Percentiles rank a stretch among this genome's conserved stretches.
These are phyloP conservation scores for Anticlea derivata DNA, from an alignment of 2,888 invertebrate species.

Conservation along the genomic window DNA sequence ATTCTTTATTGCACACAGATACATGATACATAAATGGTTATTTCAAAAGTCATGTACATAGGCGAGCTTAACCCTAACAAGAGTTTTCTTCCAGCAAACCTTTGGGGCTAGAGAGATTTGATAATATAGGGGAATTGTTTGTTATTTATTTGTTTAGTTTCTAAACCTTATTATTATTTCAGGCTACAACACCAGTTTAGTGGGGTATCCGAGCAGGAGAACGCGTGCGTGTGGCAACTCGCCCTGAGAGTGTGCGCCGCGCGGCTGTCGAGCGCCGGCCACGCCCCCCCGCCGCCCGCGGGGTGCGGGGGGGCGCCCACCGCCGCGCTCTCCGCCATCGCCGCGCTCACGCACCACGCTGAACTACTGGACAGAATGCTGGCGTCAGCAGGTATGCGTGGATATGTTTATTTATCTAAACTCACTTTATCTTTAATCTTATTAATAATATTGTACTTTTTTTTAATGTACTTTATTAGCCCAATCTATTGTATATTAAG, in stretches of 20 bases:
- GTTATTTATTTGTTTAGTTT: neutral
- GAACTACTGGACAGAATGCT: slow-evolving; percentile 16
- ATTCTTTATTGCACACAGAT: no score
- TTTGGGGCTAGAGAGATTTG: no score
- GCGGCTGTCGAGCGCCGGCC: slow-evolving; percentile 85
- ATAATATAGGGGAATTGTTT: no score
- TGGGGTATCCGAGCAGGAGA: slow-evolving; percentile 90
- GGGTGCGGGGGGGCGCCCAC: slow-evolving; percentile 78
- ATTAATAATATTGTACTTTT: no score
- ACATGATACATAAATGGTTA: no score
- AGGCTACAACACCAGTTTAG: slow-evolving; percentile 94
- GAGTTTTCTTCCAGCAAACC: no score
- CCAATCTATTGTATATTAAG: no score
- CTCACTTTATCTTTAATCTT: no score
- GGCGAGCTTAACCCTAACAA: no score
- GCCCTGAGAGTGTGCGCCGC: slow-evolving; percentile 90
- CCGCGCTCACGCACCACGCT: slow-evolving; percentile 69
- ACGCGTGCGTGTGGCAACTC: slow-evolving; percentile 89
- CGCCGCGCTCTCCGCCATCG: slow-evolving; percentile 86
- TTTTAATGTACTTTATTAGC: no score
- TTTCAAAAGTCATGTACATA: no score
- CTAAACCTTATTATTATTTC: neutral
- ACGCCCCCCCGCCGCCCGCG: slow-evolving; percentile 25
- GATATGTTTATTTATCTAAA: no score
- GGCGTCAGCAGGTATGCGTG: slow-evolving; percentile 12